A percentile compares a stretch with the other conserved stretches of the same genome.
Evolutionary conservation across 2,113 vertebrate species (phyloP).

Genomic region (Phyllostomus discolor): DNA sequence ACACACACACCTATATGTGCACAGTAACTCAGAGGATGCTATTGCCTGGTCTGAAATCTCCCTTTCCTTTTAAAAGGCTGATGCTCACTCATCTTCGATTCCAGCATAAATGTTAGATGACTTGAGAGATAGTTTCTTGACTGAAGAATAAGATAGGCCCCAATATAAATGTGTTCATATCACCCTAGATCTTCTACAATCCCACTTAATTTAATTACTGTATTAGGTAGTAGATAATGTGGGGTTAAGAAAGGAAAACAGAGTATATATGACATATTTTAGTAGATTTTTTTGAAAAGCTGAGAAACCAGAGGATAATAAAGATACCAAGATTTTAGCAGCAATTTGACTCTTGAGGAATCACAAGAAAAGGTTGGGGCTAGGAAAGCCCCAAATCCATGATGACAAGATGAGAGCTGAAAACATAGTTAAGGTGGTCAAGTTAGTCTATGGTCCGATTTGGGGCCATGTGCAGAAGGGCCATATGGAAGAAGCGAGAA

Average conservation of each 20-base stretch:
- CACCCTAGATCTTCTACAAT: not conserved
- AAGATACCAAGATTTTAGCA: not conserved
- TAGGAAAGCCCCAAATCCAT: not conserved
- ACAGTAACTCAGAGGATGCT: not conserved
- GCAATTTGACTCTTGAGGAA: not conserved
- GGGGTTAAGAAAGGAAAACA: not conserved
- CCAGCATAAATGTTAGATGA: not conserved
- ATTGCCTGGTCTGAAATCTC: not conserved
- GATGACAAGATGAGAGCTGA: not conserved
- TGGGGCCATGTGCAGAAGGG: too few species aligned
- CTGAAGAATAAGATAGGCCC: not conserved
- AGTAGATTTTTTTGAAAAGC: not conserved
- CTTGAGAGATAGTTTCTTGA: not conserved
- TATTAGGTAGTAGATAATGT: not conserved
- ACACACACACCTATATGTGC: not conserved
- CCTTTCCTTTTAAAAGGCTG: not conserved
- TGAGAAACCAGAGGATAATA: not conserved
- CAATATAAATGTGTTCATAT: not conserved
- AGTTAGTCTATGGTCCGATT: not conserved
- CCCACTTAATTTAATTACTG: not conserved
- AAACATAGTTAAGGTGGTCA: rapidly evolving
- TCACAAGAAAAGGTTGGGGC: not conserved
- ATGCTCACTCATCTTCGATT: not conserved
- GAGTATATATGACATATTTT: not conserved
- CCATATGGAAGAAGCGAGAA: not conserved